Base-by-base conservation (phyloP, 2,113 vertebrate genomes). In the Daphoenositta chrysoptera region DNA sequence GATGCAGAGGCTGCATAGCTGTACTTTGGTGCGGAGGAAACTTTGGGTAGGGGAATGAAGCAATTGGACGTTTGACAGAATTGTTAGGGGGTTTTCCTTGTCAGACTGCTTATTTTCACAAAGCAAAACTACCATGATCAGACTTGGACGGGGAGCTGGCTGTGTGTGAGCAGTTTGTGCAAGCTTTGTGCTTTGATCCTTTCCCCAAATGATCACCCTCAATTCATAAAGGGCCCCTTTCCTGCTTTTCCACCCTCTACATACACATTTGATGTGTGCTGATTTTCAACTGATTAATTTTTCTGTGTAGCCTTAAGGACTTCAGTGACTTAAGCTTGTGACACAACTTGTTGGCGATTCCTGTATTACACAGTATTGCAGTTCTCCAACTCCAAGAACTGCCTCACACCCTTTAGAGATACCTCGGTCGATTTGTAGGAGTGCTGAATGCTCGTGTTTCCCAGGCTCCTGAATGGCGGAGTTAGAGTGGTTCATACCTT, bases 121-220 rank as follows among this genome's bases (percentile, higher is more conserved):
- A 42, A 53, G 28, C 31, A 39, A 54, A 82, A 35, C 21, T 20
- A 30, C 21, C 0, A 0, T 54, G 21, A 35, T 90, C 33, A 42
- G 37, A 30, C 12, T 69, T 27, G 20, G 22, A 28, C 21, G 31
- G n/a, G 39, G 47, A 73, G 45, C 28, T 54, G 54, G 33, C 44
- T 7, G 2, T 12, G 30, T 2, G 1, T 2, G 20, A n/a, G 27
- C 1, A 1, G 7, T 19, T 33, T n/a, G 18, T 33, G 19, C 0
- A 14, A 88, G n/a, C 14, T 69, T 56, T 60, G 33, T 80, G 71
- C 63, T 72, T 77, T 63, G 63, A 39, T 80, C 18, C 20, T 82
- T 78, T 57, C 45, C 14, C 15, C 1, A 0, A 10, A n/a, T n/a
- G 33, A 58, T 26, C 2, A 4, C 15, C 18, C 17, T 37, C 50